Base-by-base conservation (phyloP, 2,797 vertebrate species). In the Anabas testudineus region DNA sequence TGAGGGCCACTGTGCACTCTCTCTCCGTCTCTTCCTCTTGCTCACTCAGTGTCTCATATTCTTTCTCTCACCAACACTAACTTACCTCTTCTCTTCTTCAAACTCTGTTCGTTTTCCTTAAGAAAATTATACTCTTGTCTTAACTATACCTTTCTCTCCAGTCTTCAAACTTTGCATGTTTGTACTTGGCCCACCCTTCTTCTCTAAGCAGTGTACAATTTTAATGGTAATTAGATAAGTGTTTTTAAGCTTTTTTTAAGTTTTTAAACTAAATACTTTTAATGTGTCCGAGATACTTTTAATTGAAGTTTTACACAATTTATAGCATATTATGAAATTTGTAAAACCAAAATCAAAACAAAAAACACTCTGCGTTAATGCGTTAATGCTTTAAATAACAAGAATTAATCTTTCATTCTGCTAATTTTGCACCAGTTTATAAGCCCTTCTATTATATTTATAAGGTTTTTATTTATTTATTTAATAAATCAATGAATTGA, bases 151-250 rank as follows among this genome's bases (percentile, higher is more conserved):
- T 28, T 53, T 49, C 46, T 24, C n/a, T 5, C 7, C 13, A 3
- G 24, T 24, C 39, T 49, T 72, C 47, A 49, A 5, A 24, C 57
- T 55, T 28, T n/a, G 0, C 51, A 61, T 21, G 19, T 55, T 54
- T 39, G 28, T 41, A 45, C 22, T 46, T 55, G 59, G 52, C 15
- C 62, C 32, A 8, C 60, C 76, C 8, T 22, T 37, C 45, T 43
- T 34, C 6, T 81, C 61, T 63, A 6, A 43, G n/a, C 30, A 10
- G 15, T 48, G 22, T 59, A 64, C 52, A 37, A 59, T 83, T 67
- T 63, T 10, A 58, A 63, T 68, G 58, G 4, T 22, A 41, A 5
- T 3, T 3, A 37, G 36, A 8, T n/a, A 37, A 12, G 8, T 37
- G 5, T 34, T 5, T 34, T 26, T 32, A 7, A n/a, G 47, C 45